Conservation (phyloP, 2,888 invertebrate species). For the Scaptomyza tumidula region DNA sequence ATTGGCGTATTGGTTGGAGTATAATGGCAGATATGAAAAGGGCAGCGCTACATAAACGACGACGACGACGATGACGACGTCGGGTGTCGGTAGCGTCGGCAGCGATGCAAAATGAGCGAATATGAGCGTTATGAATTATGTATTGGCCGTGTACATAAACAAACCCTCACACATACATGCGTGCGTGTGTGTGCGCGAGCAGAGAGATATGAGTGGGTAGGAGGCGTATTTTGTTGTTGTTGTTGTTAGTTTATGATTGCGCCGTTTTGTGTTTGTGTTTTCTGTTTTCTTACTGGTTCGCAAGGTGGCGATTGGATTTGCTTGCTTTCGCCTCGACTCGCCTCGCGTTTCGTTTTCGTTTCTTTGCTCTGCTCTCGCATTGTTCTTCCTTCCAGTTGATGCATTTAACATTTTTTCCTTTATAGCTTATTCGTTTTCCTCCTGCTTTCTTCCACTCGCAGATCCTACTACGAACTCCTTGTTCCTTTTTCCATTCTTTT, state of each 20-base stretch:
- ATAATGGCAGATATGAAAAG: constrained; percentile 82
- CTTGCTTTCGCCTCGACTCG: constrained; percentile 31
- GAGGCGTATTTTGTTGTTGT: constrained; percentile 42
- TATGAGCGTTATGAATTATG: constrained; percentile 83
- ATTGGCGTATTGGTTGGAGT: constrained; percentile 66
- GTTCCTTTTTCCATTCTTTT: not conserved
- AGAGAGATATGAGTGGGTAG: constrained; percentile 35
- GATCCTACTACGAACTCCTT: constrained; percentile 2
- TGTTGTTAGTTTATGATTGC: constrained; percentile 60
- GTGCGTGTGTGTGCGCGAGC: constrained; percentile 8
- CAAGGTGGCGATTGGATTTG: constrained; percentile 74
- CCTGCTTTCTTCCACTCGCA: constrained; percentile 16
- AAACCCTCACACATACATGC: constrained; percentile 53
- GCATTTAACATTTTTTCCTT: constrained; percentile 20
- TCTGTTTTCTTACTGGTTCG: constrained; percentile 82
- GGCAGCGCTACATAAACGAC: constrained; percentile 64
- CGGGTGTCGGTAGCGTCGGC: constrained; percentile 20
- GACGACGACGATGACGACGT: constrained; percentile 15
- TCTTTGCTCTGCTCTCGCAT: constrained; percentile 26
- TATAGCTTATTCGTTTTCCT: too few relatives aligned
- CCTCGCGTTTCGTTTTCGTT: too few relatives aligned
- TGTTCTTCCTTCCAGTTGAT: constrained; percentile 31
- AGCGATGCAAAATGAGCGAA: constrained; percentile 74
- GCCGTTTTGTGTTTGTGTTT: constrained; percentile 60
- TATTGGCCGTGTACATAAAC: constrained; percentile 70